phyloP scores from a whole-genome alignment of 2,113 vertebrate genomes.

The Daubentonia madagascariensis region DNA sequence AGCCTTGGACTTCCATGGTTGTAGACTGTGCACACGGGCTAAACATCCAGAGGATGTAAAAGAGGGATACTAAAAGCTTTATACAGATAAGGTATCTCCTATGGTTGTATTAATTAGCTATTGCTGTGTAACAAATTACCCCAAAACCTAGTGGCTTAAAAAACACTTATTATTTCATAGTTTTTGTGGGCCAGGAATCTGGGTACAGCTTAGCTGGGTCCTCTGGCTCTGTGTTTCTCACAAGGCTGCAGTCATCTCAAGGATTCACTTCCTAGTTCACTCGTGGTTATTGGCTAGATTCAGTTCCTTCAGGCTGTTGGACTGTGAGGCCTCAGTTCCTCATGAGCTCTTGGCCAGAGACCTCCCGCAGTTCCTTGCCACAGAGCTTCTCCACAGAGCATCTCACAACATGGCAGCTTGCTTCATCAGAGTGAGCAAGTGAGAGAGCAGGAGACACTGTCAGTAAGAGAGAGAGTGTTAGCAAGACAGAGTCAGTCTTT shows the following conservation, averaged over 20 bases:
- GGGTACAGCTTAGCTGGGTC: background rate
- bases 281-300: background rate
- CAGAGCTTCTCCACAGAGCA: background rate
- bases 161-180: background rate
- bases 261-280: background rate
- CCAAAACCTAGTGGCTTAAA: background rate
- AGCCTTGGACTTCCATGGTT: conserved; percentile 83
- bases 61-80: conserved; percentile 81
- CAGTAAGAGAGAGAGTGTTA: no score
- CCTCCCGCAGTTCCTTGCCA: background rate
- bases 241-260: background rate
- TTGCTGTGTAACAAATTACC: background rate
- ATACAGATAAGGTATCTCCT: background rate
- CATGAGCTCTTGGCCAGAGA: background rate
- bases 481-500: background rate
- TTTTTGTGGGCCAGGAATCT: background rate
- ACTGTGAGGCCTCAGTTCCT: background rate
- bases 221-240: background rate
- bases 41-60: conserved; percentile 82
- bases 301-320: background rate
- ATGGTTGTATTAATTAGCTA: background rate
- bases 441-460: background rate
- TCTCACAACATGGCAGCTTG: background rate
- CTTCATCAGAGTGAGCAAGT: background rate
- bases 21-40: conserved; percentile 81